phyloP scores from a whole-genome alignment of 2,888 invertebrate species.

The Nowickia ferox region DNA sequence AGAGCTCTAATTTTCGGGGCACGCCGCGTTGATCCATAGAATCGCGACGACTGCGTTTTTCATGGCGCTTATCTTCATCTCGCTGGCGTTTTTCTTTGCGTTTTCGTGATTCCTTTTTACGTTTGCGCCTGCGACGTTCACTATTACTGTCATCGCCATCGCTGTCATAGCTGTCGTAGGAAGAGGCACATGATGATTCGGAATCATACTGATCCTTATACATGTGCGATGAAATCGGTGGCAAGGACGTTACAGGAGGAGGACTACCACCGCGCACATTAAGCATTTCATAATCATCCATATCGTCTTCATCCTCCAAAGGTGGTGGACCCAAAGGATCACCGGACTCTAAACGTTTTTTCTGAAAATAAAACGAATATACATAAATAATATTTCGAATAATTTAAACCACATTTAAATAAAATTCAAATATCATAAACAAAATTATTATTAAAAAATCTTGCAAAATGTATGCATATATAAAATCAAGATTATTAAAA shows the following conservation, averaged over 20 bases:
- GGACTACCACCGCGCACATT: slow-evolving; percentile 92
- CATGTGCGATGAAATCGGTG: slow-evolving; percentile 72
- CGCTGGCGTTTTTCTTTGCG: slow-evolving; percentile 84
- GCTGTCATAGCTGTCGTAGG: slow-evolving; percentile 84
- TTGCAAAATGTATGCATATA: too few relatives aligned
- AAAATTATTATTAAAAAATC: too few relatives aligned
- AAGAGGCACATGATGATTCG: slow-evolving; percentile 84
- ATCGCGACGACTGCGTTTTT: slow-evolving; percentile 84
- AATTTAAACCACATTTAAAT: too few relatives aligned
- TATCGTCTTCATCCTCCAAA: slow-evolving; percentile 83
- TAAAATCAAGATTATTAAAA: too few relatives aligned
- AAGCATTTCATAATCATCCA: slow-evolving; percentile 91
- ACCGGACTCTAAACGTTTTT: slow-evolving; percentile 72
- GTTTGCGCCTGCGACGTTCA: slow-evolving; percentile 77
- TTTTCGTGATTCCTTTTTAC: slow-evolving; percentile 79
- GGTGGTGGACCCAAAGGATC: slow-evolving; percentile 81
- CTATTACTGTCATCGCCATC: slow-evolving; percentile 64
- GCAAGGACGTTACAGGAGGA: slow-evolving; percentile 76
- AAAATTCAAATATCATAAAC: too few relatives aligned
- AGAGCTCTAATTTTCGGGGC: slow-evolving; percentile 95
- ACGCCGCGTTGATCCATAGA: slow-evolving; percentile 93
- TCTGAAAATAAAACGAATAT: slow-evolving; percentile 39
- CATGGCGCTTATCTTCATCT: slow-evolving; percentile 82
- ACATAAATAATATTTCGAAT: background rate
- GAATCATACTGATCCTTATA: slow-evolving; percentile 84